Evolutionary conservation across 2,888 invertebrate genomes (phyloP), one percentile per base, ranked within the genome.

Genomic region (Lissonota sp.): DNA sequence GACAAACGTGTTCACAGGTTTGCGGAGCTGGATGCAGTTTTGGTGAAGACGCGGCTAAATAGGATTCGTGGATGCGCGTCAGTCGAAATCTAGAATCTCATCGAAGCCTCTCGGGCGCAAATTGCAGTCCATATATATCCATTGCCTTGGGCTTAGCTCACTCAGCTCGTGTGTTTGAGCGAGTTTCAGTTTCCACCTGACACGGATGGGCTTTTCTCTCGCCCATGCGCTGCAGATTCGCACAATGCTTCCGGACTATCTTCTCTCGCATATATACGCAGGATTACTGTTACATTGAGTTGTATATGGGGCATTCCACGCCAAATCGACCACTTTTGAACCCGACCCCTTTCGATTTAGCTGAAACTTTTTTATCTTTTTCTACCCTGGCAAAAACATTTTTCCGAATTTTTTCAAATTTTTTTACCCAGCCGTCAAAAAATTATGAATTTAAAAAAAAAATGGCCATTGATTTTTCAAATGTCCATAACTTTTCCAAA

Each of bases 81-180:
- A 44, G 64, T 6, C 51, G 53, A 42, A 64, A 64, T 39, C 49
- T 53, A 53, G 51, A 57, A 51, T 55, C n/a, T 40, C 49, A 14
- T 55, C 12, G 44, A 57, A 72, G 37, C 49, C 37, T 16, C 10
- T 40, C 37, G 12, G 12, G 63, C 58, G 37, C 62, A 14, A 49
- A 62, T n/a, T 55, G 26, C 26, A 26, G 26, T 26, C 26, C 26
- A 26, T 26, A 26, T 26, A 76, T 57, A 53, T 62, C 71, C 40
- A 62, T 75, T 66, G 71, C 55, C 71, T 67, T 55, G 53, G 39
- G 71, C 46, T 75, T 53, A 70, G 60, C 39, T 37, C 16, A 14
- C 7, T 0, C 37, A 8, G 3, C 40, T 26, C 6, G 4, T 55
- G 46, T 16, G 12, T 46, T 8, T 53, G n/a, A 6, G 16, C 51